phyloP scores from a whole-genome alignment of 2,797 vertebrate species.

The Atherinosoma microstoma region DNA sequence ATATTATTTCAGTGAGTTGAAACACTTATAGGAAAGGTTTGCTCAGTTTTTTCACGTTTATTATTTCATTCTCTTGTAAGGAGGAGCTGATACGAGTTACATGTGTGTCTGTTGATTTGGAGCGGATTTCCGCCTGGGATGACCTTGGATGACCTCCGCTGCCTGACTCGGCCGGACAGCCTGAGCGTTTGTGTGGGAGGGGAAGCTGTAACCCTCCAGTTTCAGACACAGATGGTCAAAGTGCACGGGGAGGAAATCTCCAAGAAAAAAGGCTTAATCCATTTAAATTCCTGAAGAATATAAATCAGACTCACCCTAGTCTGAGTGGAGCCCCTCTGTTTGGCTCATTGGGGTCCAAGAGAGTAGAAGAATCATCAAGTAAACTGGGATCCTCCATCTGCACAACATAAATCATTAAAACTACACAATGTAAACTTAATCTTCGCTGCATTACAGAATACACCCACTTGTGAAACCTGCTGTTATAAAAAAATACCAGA shows the following conservation, averaged over 20 bases:
- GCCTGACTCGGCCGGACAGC: conserved; percentile 1
- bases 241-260: conserved; percentile 16
- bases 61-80: not conserved
- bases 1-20: not conserved
- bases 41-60: not conserved
- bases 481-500: not conserved
- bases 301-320: conserved; percentile 86
- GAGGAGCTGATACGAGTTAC: not conserved
- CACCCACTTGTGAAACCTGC: not conserved
- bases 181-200: conserved; percentile 38
- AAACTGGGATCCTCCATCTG: conserved; percentile 99
- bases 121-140: conserved; percentile 1
- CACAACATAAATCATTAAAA: conserved; percentile 40
- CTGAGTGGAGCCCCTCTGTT: conserved; percentile 89
- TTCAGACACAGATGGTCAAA: conserved; percentile 27
- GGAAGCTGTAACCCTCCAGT: not conserved
- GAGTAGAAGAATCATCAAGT: conserved; percentile 92
- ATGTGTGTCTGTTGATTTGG: conserved; percentile 8
- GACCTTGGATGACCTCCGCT: conserved; percentile 13
- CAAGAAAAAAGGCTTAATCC: conserved; percentile 10
- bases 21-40: not conserved
- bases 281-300: not conserved
- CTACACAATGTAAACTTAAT: not conserved
- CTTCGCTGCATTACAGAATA: not conserved
- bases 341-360: conserved; percentile 91